Percentiles rank a stretch among this genome's conserved stretches.
Evolutionary conservation across 1,140 invertebrate genomes (phyloP).

Genomic region (Drosophila tropicalis): DNA sequence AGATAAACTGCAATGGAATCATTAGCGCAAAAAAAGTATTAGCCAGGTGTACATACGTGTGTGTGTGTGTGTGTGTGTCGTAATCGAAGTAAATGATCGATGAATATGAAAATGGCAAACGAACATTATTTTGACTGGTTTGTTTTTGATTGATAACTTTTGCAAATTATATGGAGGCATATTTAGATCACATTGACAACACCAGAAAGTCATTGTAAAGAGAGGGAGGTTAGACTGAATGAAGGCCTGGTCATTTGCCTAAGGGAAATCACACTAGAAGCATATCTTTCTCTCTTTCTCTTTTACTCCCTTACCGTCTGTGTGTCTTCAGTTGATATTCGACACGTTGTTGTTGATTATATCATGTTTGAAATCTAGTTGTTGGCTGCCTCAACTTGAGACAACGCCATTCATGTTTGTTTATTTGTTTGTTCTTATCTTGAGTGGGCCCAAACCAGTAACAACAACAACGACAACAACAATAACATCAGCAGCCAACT

Average conservation of each 20-base stretch:
- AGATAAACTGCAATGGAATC: conserved; percentile 28
- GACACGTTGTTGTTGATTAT: conserved; percentile 24
- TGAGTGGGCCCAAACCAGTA: conserved; percentile 21
- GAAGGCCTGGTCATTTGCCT: neutral
- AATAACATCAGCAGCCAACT: conserved; percentile 6
- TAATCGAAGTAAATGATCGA: conserved; percentile 38
- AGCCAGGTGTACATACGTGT: neutral
- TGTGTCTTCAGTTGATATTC: neutral
- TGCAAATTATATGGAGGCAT: neutral
- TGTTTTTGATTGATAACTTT: conserved; percentile 3
- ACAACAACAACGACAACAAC: too few relatives aligned
- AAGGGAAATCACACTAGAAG: conserved; percentile 8
- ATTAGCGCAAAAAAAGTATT: conserved; percentile 23
- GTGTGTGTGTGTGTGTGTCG: neutral
- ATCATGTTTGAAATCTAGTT: neutral
- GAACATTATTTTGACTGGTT: neutral
- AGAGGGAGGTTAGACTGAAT: too few relatives aligned
- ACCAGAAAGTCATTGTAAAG: neutral
- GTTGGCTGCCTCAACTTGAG: conserved; percentile 31
- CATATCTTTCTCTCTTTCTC: neutral
- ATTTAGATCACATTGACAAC: conserved; percentile 1
- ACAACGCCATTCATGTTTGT: conserved; percentile 30
- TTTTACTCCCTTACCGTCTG: too few relatives aligned
- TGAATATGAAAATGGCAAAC: conserved; percentile 14
- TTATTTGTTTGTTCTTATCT: neutral